Evolutionary conservation across 2,888 invertebrate genomes (phyloP).

Genomic region (Pseudococcus longispinus): DNA sequence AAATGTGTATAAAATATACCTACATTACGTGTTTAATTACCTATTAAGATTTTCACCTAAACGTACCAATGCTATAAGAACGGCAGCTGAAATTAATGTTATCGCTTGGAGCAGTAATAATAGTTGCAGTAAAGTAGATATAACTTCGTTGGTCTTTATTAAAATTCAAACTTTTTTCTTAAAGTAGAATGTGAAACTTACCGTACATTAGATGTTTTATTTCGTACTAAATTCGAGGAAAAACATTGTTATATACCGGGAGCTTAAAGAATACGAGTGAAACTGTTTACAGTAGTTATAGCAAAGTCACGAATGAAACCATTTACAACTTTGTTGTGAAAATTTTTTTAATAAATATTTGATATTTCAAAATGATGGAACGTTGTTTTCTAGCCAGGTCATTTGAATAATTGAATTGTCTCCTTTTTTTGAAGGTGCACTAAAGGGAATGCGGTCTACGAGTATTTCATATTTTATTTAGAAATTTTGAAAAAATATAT

Average conservation of each 20-base stretch:
- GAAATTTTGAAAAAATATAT: too few relatives aligned
- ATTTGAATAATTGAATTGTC: not conserved
- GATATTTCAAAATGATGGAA: not conserved
- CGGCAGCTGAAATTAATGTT: not conserved
- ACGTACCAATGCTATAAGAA: not conserved
- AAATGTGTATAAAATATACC: conserved; percentile 2
- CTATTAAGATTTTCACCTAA: not conserved
- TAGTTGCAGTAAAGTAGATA: not conserved
- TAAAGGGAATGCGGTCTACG: too few relatives aligned
- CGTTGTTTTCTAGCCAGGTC: not conserved
- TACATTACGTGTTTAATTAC: not conserved
- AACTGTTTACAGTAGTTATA: not conserved
- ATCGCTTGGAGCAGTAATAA: not conserved
- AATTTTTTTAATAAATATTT: not conserved
- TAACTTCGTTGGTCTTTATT: not conserved
- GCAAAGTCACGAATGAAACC: not conserved
- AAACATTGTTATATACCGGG: not conserved
- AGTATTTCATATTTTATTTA: too few relatives aligned
- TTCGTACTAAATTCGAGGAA: not conserved
- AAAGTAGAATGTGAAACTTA: not conserved
- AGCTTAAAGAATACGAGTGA: not conserved
- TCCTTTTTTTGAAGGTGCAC: not conserved
- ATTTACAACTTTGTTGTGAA: not conserved
- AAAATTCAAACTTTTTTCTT: not conserved
- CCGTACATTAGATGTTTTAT: not conserved